Evolutionary conservation across 2,113 vertebrate genomes (phyloP), one percentile per base, ranked within the genome.

Genomic region (Pterophyllum scalare): DNA sequence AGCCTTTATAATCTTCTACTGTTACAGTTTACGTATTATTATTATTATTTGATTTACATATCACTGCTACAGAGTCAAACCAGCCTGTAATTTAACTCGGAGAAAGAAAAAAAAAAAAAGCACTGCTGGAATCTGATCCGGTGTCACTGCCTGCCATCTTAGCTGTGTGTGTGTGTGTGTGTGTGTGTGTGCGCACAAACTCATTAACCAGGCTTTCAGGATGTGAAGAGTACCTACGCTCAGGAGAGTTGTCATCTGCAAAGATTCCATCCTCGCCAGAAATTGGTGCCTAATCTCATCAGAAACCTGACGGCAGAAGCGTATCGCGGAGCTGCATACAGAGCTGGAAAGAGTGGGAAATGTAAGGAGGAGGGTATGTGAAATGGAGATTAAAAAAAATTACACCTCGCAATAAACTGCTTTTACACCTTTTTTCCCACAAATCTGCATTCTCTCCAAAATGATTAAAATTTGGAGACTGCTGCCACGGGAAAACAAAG

Each of bases 301-400:
- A 65, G 77, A 80, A 59, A 75, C 15, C 59, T 49, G 77, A 65
- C 26, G 59, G 59, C 46, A 46, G 65, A 22, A 61, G 38, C 59
- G 58, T 80, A 80, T 85, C 54, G 5, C 59, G 59, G 70, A 80
- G 77, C 70, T 80, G 64, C 76, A 61, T 22, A 57, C 76, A 70
- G 38, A 33, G 38, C 15, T 59, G 59, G 49, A 59, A 57, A 62
- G 59, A 85, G 77, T 9, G 62, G 64, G 57, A 79, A n/a, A 79
- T 43, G 43, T 61, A 61, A 49, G 46, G 35, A 59, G 17, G 56
- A 31, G 15, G 26, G 67, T 19, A 31, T 59, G 54, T n/a, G 60
- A 76, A 52, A 65, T 35, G 15, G 38, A 80, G 52, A 74, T 79
- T 1, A 2, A 58, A 40, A 40, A 70, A 54, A 56, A 77, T 33